A percentile compares a stretch with the other conserved stretches of the same genome.
These are phyloP conservation scores for Lagopus leucura DNA, from an alignment of 2,113 vertebrate genomes.

Conservation along the genomic window DNA sequence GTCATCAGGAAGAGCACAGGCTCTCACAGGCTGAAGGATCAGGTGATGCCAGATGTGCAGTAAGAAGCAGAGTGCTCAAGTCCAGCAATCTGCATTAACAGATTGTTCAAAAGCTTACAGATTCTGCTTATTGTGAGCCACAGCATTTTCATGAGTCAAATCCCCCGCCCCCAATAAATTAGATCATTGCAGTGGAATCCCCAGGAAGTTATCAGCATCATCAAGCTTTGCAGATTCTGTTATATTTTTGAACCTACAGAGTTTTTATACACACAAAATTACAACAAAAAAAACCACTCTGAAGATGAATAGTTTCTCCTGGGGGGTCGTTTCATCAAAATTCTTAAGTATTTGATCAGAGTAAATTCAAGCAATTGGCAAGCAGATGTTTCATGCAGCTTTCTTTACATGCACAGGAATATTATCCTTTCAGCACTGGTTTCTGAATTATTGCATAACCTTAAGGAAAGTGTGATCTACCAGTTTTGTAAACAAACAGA, in stretches of 20 bases:
- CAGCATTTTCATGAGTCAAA: neutral
- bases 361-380: neutral
- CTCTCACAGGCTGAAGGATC: neutral
- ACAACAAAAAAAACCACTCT: neutral
- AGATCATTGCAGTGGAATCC: neutral
- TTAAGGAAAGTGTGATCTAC: neutral
- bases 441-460: neutral
- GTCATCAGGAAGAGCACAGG: neutral
- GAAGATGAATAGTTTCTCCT: neutral
- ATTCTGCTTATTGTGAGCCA: neutral
- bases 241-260: neutral
- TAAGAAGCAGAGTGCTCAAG: neutral
- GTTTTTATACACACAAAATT: neutral
- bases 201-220: neutral
- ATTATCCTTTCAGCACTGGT: neutral
- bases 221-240: neutral
- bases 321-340: neutral
- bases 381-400: neutral
- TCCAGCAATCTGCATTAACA: neutral
- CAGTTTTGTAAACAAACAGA: neutral
- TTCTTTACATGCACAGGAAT: neutral
- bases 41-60: neutral
- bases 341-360: neutral
- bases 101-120: neutral
- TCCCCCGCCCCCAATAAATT: conserved; percentile 17